These are phyloP conservation scores for Cepaea hortensis DNA, from an alignment of 2,888 invertebrate genomes.

Conservation along the genomic window DNA sequence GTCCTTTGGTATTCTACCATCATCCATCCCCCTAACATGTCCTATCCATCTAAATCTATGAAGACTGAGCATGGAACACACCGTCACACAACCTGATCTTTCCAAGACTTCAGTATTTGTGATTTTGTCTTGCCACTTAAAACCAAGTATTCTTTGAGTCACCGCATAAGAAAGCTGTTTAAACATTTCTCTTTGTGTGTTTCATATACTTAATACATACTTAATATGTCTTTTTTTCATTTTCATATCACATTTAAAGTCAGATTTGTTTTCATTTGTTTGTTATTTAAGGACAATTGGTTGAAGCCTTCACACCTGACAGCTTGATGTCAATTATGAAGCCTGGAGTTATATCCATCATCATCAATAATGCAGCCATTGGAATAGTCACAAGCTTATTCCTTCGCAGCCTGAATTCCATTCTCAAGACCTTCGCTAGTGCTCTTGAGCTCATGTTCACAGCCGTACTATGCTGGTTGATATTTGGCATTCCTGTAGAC, in stretches of 20 bases:
- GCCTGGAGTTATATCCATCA: slow-evolving; percentile 85
- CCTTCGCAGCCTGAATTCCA: slow-evolving; percentile 92
- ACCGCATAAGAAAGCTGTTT: no score
- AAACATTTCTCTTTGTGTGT: no score
- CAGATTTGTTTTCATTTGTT: background rate
- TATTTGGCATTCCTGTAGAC: slow-evolving; percentile 90
- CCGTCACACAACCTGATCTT: no score
- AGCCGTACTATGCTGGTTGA: slow-evolving; percentile 87
- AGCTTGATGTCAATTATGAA: slow-evolving; percentile 72
- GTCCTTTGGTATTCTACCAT: no score
- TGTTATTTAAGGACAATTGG: slow-evolving; percentile 66
- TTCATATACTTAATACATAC: no score
- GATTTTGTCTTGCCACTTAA: no score
- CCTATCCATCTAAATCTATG: no score
- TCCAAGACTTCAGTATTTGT: no score
- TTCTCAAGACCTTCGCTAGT: slow-evolving; percentile 95
- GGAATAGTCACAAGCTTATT: slow-evolving; percentile 96
- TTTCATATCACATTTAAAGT: background rate
- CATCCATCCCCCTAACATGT: no score
- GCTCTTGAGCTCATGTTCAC: slow-evolving; percentile 93
- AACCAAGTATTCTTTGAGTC: no score
- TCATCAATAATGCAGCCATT: slow-evolving; percentile 91
- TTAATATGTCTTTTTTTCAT: background rate
- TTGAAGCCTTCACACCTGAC: slow-evolving; percentile 80
- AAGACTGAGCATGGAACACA: no score